Conservation (phyloP, 2,888 invertebrate genomes). For the Chrysolina oricalcia region DNA sequence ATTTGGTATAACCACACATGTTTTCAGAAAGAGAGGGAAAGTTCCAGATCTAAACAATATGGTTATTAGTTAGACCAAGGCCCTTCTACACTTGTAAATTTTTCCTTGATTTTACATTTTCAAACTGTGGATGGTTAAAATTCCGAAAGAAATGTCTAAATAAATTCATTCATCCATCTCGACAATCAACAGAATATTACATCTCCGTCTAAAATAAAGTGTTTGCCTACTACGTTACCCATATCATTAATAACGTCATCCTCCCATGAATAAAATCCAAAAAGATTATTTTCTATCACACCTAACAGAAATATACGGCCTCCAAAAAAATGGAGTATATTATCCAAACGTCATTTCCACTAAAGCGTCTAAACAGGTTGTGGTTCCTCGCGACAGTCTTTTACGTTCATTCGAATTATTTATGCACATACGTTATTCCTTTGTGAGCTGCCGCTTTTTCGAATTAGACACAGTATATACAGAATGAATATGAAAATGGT, state of each 20-base stretch:
- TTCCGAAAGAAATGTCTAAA: no score
- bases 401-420: conserved; percentile 66
- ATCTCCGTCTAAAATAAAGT: background rate
- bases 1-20: no score
- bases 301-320: conserved; percentile 52
- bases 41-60: no score
- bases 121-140: no score
- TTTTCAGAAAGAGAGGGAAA: no score
- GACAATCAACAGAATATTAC: background rate
- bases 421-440: conserved; percentile 66
- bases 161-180: background rate
- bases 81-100: no score
- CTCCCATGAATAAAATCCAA: conserved; percentile 55
- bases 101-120: no score
- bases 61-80: no score
- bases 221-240: conserved; percentile 59
- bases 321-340: conserved; percentile 60
- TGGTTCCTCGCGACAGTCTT: conserved; percentile 65
- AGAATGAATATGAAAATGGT: conserved; percentile 63
- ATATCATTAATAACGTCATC: conserved; percentile 57
- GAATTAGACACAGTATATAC: conserved; percentile 62
- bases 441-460: conserved; percentile 65
- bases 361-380: conserved; percentile 63
- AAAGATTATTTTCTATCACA: conserved; percentile 52
- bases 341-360: conserved; percentile 62